Evolutionary conservation across 2,888 invertebrate species (phyloP).

Genomic region (Sinotaia quadrata): DNA sequence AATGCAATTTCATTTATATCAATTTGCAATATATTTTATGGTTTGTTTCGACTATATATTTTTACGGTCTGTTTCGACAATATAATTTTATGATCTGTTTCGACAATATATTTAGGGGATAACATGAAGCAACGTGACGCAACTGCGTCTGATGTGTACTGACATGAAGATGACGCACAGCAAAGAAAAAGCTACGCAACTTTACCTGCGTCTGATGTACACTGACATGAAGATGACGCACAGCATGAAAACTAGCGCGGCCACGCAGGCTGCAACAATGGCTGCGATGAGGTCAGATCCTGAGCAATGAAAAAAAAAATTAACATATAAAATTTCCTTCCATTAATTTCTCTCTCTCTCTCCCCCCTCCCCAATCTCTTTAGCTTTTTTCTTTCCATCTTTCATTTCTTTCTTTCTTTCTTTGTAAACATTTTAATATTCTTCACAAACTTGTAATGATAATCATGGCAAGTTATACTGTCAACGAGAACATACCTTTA

Average conservation of each 20-base stretch:
- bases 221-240: constrained; percentile 26
- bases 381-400: not conserved
- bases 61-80: too few relatives aligned
- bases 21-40: too few relatives aligned
- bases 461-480: too few relatives aligned
- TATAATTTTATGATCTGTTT: too few relatives aligned
- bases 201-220: constrained; percentile 1
- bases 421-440: too few relatives aligned
- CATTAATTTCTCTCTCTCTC: not conserved
- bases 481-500: too few relatives aligned
- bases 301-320: constrained; percentile 9
- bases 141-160: not conserved
- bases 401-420: not conserved
- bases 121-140: too few relatives aligned
- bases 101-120: too few relatives aligned
- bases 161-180: constrained; percentile 28
- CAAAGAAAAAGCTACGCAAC: too few relatives aligned
- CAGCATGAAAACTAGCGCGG: constrained; percentile 34
- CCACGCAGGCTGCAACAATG: constrained; percentile 38
- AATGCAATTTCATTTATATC: too few relatives aligned
- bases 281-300: constrained; percentile 36
- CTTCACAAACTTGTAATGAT: too few relatives aligned
- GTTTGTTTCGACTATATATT: too few relatives aligned
- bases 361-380: not conserved
- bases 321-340: not conserved